Percentiles rank a stretch among this genome's conserved stretches.
phyloP scores from a whole-genome alignment of 2,797 vertebrate species.

The Meda fulgida region DNA sequence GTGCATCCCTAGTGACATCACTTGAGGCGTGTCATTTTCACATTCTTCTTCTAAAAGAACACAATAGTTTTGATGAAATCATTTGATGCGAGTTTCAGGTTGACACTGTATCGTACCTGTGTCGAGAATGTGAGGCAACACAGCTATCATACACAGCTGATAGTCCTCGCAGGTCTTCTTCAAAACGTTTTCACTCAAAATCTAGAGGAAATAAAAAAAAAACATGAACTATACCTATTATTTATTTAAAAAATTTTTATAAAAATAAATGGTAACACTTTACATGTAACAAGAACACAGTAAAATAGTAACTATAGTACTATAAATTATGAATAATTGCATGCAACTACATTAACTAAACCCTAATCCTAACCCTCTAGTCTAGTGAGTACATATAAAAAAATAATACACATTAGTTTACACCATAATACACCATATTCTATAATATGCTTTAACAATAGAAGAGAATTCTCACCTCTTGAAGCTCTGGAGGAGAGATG shows the following conservation, averaged over 20 bases:
- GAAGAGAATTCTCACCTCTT: conserved; percentile 80
- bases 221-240: not conserved
- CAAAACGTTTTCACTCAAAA: conserved; percentile 82
- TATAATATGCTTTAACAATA: not conserved
- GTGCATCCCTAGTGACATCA: not conserved
- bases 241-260: not conserved
- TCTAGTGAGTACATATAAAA: not conserved
- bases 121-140: conserved; percentile 95
- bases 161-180: conserved; percentile 91
- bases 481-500: conserved; percentile 84
- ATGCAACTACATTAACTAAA: not conserved
- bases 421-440: not conserved
- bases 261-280: not conserved
- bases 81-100: not conserved
- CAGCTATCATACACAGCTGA: conserved; percentile 91
- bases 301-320: not conserved
- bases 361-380: too few species aligned
- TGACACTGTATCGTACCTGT: conserved; percentile 78
- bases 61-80: not conserved
- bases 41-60: not conserved
- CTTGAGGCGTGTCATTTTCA: not conserved
- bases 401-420: not conserved
- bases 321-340: not conserved
- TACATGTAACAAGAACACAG: not conserved
- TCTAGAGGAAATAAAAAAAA: conserved; percentile 75